phyloP scores from a whole-genome alignment of 2,797 vertebrate genomes.

The Choloepus didactylus region DNA sequence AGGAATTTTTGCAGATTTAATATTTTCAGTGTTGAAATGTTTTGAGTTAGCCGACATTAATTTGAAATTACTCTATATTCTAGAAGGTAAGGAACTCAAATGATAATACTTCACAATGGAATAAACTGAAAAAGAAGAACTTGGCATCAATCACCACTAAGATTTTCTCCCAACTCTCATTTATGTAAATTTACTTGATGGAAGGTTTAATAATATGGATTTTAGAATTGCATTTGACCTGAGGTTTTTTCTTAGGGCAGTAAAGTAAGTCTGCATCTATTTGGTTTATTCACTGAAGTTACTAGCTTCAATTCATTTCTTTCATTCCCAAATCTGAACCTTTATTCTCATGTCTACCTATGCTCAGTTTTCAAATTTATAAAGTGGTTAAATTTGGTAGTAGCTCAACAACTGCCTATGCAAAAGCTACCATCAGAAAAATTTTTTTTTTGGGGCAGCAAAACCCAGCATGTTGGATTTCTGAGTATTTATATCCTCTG shows the following conservation, averaged over 20 bases:
- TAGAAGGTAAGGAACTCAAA: conserved; percentile 17
- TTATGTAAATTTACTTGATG: not conserved
- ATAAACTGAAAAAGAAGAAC: not conserved
- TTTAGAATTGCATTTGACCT: not conserved
- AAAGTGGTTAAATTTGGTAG: not conserved
- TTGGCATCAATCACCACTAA: not conserved
- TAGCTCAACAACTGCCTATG: not conserved
- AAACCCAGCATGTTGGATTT: not conserved
- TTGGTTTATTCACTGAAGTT: not conserved
- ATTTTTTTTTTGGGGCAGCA: not conserved
- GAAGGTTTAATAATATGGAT: not conserved
- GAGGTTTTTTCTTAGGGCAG: not conserved
- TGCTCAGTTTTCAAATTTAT: not conserved
- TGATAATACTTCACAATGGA: not conserved
- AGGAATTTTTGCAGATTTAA: not conserved
- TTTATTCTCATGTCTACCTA: not conserved
- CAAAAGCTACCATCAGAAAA: not conserved
- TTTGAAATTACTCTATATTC: conserved; percentile 1
- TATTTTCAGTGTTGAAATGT: not conserved
- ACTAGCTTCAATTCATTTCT: not conserved
- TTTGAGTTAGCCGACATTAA: not conserved
- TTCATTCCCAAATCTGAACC: not conserved
- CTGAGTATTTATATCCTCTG: not conserved
- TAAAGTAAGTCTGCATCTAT: not conserved
- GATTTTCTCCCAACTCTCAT: not conserved